These are phyloP conservation scores for Argyrosomus japonicus DNA, from an alignment of 2,113 vertebrate genomes.

Conservation along the genomic window DNA sequence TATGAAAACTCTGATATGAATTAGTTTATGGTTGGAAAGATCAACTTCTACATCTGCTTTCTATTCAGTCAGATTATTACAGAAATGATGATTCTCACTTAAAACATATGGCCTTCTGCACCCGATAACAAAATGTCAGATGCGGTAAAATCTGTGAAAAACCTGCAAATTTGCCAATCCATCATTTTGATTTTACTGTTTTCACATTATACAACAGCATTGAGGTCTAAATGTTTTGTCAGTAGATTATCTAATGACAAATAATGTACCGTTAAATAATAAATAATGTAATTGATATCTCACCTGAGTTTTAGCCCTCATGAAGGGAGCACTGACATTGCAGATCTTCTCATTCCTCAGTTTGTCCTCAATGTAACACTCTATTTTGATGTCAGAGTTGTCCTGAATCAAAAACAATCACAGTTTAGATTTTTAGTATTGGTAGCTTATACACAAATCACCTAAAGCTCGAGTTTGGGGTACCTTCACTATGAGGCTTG, in stretches of 20 bases:
- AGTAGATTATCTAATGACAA: not conserved
- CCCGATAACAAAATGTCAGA: not conserved
- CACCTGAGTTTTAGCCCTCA: constrained; percentile 94
- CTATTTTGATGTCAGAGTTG: constrained; percentile 89
- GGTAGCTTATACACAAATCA: not conserved
- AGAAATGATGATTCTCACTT: not conserved
- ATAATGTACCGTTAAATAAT: not conserved
- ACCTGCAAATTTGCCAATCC: not conserved
- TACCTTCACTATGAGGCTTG: constrained; percentile 92
- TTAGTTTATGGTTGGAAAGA: constrained; percentile 16
- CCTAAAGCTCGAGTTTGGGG: not conserved
- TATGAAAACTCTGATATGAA: not conserved
- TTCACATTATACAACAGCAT: not conserved
- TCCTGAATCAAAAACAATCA: constrained; percentile 83
- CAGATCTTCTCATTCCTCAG: constrained; percentile 86
- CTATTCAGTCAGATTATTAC: not conserved
- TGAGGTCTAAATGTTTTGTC: not conserved
- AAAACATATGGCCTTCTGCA: not conserved
- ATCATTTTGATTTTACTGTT: not conserved
- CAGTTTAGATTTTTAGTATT: not conserved
- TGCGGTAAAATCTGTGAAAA: not conserved
- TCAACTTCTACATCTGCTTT: constrained; percentile 28
- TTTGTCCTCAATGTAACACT: constrained; percentile 86
- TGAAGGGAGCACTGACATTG: constrained; percentile 94
- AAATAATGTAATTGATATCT: constrained; percentile 3